These are phyloP conservation scores for Callaeas wilsoni DNA, from an alignment of 2,113 vertebrate genomes.

Conservation along the genomic window DNA sequence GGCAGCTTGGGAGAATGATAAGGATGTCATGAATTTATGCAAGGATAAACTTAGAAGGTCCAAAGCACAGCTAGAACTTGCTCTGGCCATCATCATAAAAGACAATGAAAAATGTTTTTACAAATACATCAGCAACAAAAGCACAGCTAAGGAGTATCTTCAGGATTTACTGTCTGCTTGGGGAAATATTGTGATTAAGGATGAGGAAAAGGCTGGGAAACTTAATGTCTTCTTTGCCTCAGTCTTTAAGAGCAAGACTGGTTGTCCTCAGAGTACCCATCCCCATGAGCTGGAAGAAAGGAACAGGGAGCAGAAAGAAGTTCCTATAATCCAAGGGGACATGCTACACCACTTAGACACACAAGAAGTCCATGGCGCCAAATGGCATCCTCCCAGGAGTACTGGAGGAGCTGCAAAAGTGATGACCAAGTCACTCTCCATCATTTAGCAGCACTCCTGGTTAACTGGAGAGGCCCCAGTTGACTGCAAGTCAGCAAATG, in stretches of 20 bases:
- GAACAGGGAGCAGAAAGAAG: neutral
- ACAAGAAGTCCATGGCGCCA: neutral
- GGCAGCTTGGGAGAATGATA: neutral
- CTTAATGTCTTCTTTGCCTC: neutral
- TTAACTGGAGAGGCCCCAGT: neutral
- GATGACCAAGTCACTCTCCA: neutral
- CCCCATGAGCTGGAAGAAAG: neutral
- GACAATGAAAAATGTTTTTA: neutral
- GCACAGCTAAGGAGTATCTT: fast-evolving
- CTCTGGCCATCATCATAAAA: neutral
- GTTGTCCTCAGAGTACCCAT: neutral
- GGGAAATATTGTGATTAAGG: neutral
- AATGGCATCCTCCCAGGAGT: neutral
- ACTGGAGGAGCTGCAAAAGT: no score
- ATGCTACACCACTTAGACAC: neutral
- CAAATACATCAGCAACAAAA: neutral
- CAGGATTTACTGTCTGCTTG: neutral
- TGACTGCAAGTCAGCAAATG: neutral
- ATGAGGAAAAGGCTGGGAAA: neutral
- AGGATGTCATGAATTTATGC: neutral
- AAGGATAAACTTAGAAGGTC: neutral
- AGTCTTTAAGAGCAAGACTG: neutral
- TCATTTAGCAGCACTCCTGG: neutral
- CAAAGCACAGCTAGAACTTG: neutral
- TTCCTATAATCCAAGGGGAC: neutral